phyloP scores from a whole-genome alignment of 2,888 invertebrate genomes.

The Cerastis leucographa region DNA sequence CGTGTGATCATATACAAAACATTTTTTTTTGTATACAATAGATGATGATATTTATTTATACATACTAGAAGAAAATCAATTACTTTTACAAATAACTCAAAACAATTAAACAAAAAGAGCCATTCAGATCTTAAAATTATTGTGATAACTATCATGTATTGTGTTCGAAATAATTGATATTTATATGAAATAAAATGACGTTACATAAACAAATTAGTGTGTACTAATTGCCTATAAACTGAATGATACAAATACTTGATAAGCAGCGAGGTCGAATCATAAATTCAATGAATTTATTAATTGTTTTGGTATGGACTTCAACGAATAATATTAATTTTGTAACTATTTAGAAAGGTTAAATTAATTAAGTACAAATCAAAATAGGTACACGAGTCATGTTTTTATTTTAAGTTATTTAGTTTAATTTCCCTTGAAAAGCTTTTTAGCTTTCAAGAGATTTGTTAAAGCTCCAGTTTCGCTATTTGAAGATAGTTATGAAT shows the following conservation, averaged over 20 bases:
- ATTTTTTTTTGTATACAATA: conserved; percentile 21
- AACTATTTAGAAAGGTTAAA: conserved; percentile 13
- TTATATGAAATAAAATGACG: conserved; percentile 38
- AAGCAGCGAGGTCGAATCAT: conserved; percentile 33
- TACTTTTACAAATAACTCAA: conserved; percentile 20
- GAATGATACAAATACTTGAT: conserved; percentile 50
- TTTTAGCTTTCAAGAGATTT: neutral
- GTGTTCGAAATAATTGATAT: conserved; percentile 36
- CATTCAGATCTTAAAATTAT: conserved; percentile 33
- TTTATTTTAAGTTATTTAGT: neutral
- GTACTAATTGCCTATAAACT: conserved; percentile 45
- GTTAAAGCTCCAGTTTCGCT: neutral
- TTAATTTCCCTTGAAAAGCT: neutral
- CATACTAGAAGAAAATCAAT: neutral
- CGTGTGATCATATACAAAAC: neutral
- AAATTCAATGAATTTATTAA: conserved; percentile 51
- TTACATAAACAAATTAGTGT: conserved; percentile 42
- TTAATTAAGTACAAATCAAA: neutral
- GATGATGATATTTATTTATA: conserved; percentile 4
- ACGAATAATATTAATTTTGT: conserved; percentile 5
- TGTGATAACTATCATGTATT: conserved; percentile 17
- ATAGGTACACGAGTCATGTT: neutral
- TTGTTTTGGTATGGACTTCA: conserved; percentile 22
- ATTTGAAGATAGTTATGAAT: conserved; percentile 1
- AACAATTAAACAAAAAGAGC: conserved; percentile 36